phyloP scores from a whole-genome alignment of 2,888 invertebrate genomes.

The Serripes groenlandicus region DNA sequence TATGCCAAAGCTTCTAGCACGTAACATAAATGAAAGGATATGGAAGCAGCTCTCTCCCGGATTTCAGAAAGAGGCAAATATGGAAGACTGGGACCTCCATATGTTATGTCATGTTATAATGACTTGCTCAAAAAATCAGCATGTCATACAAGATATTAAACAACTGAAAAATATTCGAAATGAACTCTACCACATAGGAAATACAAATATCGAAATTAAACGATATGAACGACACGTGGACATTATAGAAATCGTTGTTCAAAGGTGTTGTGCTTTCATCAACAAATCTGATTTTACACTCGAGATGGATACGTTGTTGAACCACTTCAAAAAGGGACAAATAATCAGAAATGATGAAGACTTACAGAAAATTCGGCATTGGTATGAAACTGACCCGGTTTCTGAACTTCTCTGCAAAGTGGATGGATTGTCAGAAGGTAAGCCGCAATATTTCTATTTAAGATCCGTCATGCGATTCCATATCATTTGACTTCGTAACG shows the following conservation, averaged over 20 bases:
- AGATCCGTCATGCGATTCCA: too few relatives aligned
- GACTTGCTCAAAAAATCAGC: background rate
- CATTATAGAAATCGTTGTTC: background rate
- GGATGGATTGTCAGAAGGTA: constrained; percentile 4
- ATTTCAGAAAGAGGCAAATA: background rate
- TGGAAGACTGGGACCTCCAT: constrained; percentile 4
- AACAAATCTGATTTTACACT: background rate
- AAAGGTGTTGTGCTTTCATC: constrained; percentile 7
- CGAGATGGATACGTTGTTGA: background rate
- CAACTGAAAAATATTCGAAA: background rate
- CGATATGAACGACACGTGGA: background rate
- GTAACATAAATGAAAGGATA: background rate
- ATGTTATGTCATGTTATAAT: background rate
- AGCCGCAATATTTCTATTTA: too few relatives aligned
- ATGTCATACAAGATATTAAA: background rate
- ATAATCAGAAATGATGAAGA: background rate
- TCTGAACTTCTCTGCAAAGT: background rate
- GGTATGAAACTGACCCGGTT: constrained; percentile 3
- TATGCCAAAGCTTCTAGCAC: background rate
- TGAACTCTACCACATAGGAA: background rate
- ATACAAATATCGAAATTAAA: background rate
- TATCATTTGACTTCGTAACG: too few relatives aligned
- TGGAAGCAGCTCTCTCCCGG: background rate
- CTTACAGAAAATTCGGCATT: background rate
- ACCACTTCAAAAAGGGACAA: background rate